phyloP scores from a whole-genome alignment of 2,888 invertebrate species.

The Xestia rhomboidea region DNA sequence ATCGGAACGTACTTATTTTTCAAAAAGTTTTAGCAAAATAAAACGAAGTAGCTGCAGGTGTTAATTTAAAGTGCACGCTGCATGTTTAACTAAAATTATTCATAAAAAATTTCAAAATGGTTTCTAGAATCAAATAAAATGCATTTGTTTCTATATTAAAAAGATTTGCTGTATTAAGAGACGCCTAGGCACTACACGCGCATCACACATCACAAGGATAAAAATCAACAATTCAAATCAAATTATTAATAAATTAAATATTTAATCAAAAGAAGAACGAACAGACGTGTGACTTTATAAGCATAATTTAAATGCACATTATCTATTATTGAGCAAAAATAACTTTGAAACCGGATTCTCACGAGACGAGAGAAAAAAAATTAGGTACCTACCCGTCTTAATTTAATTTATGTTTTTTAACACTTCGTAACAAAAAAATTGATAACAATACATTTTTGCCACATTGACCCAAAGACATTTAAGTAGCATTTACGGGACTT shows the following conservation, averaged over 20 bases:
- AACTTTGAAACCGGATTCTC: constrained; percentile 44
- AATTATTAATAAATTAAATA: constrained; percentile 43
- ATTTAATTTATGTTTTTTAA: constrained; percentile 37
- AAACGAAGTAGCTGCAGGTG: neutral
- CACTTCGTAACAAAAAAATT: constrained; percentile 17
- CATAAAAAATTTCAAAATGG: neutral
- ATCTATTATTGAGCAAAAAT: constrained; percentile 26
- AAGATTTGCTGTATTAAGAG: neutral
- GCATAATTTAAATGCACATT: constrained; percentile 28
- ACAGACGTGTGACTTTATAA: constrained; percentile 19
- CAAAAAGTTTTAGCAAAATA: neutral
- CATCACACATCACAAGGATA: constrained; percentile 39
- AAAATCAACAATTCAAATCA: constrained; percentile 48
- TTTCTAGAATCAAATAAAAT: constrained; percentile 1
- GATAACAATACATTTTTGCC: constrained; percentile 26
- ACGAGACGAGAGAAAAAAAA: constrained; percentile 18
- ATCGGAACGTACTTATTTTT: neutral
- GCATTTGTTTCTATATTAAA: neutral
- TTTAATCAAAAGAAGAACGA: constrained; percentile 16
- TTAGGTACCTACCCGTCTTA: constrained; percentile 20
- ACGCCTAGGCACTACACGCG: neutral
- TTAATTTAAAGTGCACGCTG: neutral
- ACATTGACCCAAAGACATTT: constrained; percentile 65
- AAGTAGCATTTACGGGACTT: constrained; percentile 57
- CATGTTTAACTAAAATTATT: neutral